These are phyloP conservation scores for Agrotis segetum DNA, from an alignment of 2,888 invertebrate species.

Conservation along the genomic window DNA sequence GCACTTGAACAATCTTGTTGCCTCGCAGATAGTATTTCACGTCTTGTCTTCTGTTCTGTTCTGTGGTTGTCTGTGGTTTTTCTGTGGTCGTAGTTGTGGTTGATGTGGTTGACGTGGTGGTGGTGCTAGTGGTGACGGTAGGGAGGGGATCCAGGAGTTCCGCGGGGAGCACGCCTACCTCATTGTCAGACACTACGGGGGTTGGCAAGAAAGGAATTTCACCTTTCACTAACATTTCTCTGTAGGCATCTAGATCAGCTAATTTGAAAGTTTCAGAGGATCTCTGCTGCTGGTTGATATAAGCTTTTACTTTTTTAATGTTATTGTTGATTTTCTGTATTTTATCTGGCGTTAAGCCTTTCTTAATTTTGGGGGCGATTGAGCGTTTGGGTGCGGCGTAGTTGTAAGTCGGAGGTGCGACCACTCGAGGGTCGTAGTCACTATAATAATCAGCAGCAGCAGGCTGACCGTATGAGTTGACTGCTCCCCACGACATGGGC, in stretches of 20 bases:
- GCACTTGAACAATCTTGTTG: constrained; percentile 88
- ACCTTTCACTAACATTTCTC: constrained; percentile 78
- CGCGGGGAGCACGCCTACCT: constrained; percentile 85
- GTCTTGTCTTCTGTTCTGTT: constrained; percentile 83
- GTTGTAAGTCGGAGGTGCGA: constrained; percentile 68
- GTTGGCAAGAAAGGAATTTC: constrained; percentile 79
- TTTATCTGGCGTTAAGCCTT: constrained; percentile 81
- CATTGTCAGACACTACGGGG: constrained; percentile 84
- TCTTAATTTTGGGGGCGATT: constrained; percentile 65
- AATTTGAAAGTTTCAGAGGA: constrained; percentile 81
- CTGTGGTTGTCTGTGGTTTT: constrained; percentile 73
- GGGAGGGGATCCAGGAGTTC: constrained; percentile 78
- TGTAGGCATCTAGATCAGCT: constrained; percentile 75
- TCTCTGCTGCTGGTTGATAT: constrained; percentile 79
- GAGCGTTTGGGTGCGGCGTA: constrained; percentile 80
- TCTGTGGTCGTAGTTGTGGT: constrained; percentile 72
- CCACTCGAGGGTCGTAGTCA: constrained; percentile 79
- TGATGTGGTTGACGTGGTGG: constrained; percentile 72
- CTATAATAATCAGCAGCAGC: constrained; percentile 79
- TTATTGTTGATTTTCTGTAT: constrained; percentile 85
- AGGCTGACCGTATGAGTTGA: constrained; percentile 87
- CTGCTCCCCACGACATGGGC: constrained; percentile 84
- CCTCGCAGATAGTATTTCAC: constrained; percentile 87
- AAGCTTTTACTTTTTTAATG: constrained; percentile 79
- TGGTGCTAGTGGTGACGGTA: constrained; percentile 70